These are phyloP conservation scores for Cydia amplana DNA, from an alignment of 1,140 invertebrate species.

Conservation along the genomic window DNA sequence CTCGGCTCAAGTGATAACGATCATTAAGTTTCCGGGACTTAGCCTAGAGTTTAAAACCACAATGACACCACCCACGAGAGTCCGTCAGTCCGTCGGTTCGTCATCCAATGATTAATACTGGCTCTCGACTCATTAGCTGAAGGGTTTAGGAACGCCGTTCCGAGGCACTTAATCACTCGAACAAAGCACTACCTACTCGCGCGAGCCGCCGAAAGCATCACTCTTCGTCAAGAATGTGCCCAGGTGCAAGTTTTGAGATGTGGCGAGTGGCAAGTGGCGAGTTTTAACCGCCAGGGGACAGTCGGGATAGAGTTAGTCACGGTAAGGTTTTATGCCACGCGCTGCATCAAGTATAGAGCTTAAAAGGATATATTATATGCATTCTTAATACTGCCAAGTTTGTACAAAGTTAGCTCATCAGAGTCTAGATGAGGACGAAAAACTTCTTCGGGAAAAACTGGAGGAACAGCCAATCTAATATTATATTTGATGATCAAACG, in stretches of 20 bases:
- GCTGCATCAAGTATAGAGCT: background rate
- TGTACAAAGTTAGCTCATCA: too few relatives aligned
- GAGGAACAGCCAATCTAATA: too few relatives aligned
- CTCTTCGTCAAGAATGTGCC: slow-evolving; percentile 77
- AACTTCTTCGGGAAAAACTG: too few relatives aligned
- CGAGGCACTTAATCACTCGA: slow-evolving; percentile 76
- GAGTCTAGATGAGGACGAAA: too few relatives aligned
- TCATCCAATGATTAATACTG: slow-evolving; percentile 74
- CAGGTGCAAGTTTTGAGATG: slow-evolving; percentile 44
- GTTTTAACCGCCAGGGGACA: background rate
- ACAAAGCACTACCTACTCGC: slow-evolving; percentile 77
- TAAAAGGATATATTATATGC: too few relatives aligned
- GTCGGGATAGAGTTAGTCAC: background rate
- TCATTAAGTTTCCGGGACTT: background rate
- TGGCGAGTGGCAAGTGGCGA: background rate
- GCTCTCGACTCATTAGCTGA: slow-evolving; percentile 77
- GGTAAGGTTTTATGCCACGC: background rate
- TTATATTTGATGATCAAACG: too few relatives aligned
- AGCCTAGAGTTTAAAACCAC: slow-evolving; percentile 54
- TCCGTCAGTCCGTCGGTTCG: slow-evolving; percentile 54
- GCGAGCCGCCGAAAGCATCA: slow-evolving; percentile 76
- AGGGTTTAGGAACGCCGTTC: slow-evolving; percentile 73
- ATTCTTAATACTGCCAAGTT: too few relatives aligned
- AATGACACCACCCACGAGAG: slow-evolving; percentile 61
- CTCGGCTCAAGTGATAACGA: background rate